Evolutionary conservation across 1,140 invertebrate species (phyloP), one percentile per base, ranked within the genome.

Genomic region (Drosophila bocqueti): DNA sequence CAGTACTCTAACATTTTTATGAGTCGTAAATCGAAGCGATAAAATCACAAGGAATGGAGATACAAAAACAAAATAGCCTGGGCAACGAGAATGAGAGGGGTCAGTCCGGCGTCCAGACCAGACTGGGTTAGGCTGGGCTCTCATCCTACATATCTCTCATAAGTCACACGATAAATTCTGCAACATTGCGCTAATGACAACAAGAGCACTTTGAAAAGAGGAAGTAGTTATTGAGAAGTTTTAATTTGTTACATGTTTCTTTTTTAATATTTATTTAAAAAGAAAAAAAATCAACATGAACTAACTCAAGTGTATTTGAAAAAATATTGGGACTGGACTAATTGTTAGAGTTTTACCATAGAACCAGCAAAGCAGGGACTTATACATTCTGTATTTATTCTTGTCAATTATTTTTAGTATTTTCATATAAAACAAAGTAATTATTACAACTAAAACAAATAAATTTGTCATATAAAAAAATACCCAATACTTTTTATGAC

Each of bases 11-110:
- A 89, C 65, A 90, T 79, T 90, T 90, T 90, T 85, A 90, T 90
- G 85, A 90, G 79, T 90, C 85, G 85, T 90, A 90, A 90, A 90
- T 90, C 85, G 85, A 90, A 90, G 81, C 86, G 85, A 90, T 90
- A 90, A 90, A 90, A 90, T 90, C 85, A 82, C 71, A 82, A 74
- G 69, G 60, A 73, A 73, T 73, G 69, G 67, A 73, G 57, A 77
- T 68, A 86, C 66, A 69, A 80, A 79, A 87, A 83, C 79, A 78
- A 82, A 68, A 69, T 50, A 75, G 34, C 49, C 79, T 49, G 66
- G 31, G 40, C 45, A 57, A 50, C 36, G 69, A 61, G 45, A 24
- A 26, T 4, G 21, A 16, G 63, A 61, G 61, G 49, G 72, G 82
- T 82, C 67, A 71, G 60, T 46, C 36, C 46, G 36, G 24, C 62